Percentiles rank a stretch among this genome's conserved stretches.
Evolutionary conservation across 1,140 invertebrate species (phyloP).

Genomic region (Conopomorpha cramerella): DNA sequence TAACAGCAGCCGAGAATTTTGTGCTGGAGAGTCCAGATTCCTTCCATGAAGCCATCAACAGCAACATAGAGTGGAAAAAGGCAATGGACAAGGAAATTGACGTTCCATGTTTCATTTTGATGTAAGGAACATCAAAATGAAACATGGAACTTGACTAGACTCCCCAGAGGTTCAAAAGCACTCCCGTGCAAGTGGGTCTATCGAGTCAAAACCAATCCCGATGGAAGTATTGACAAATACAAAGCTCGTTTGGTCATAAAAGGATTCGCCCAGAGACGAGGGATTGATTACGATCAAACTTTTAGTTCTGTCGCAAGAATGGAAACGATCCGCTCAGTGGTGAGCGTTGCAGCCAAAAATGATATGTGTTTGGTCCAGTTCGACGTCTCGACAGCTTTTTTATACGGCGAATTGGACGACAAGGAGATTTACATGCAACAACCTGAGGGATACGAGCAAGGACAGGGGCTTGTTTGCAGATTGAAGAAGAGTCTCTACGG

Average conservation of each 20-base stretch:
- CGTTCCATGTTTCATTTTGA: too few species aligned
- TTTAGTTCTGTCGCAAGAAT: slow-evolving; percentile 25
- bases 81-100: too few species aligned
- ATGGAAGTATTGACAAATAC: slow-evolving; percentile 14
- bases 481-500: not conserved
- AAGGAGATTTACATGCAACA: not conserved
- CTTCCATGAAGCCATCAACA: too few species aligned
- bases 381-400: slow-evolving; percentile 43
- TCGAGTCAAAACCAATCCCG: slow-evolving; percentile 15
- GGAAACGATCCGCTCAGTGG: slow-evolving; percentile 23
- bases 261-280: slow-evolving; percentile 28
- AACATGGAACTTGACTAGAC: too few species aligned
- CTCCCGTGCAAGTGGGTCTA: slow-evolving; percentile 51
- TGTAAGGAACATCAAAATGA: too few species aligned
- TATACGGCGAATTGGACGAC: not conserved
- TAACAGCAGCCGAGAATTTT: too few species aligned
- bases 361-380: slow-evolving; percentile 17
- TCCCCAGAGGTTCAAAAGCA: too few species aligned
- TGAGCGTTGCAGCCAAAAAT: slow-evolving; percentile 20
- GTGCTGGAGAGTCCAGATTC: too few species aligned
- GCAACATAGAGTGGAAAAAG: too few species aligned
- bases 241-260: slow-evolving; percentile 42
- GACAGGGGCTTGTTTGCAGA: not conserved
- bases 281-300: slow-evolving; percentile 26
- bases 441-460: not conserved